Evolutionary conservation across 2,888 invertebrate species (phyloP).

Genomic region (Philereme transversata): DNA sequence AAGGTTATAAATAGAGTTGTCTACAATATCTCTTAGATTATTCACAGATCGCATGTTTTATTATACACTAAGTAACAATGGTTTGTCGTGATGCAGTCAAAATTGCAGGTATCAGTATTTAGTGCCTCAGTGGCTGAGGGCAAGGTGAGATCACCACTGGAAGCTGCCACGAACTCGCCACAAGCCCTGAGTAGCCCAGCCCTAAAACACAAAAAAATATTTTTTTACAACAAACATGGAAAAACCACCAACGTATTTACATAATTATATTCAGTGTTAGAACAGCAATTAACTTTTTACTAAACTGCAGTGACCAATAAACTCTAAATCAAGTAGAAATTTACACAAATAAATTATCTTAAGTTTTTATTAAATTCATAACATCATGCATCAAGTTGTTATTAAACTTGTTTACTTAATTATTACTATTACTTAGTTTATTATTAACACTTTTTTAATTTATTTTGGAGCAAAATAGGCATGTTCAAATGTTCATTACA

Average conservation of each 20-base stretch:
- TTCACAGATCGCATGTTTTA: slow-evolving; percentile 89
- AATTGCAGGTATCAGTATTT: slow-evolving; percentile 86
- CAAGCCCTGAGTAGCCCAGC: slow-evolving; percentile 88
- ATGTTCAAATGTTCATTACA: too few species aligned
- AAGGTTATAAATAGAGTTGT: slow-evolving; percentile 85
- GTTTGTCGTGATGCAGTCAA: slow-evolving; percentile 85
- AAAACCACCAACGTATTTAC: neutral
- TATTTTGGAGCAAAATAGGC: too few species aligned
- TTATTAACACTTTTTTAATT: too few species aligned
- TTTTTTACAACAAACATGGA: neutral
- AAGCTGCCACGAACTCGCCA: slow-evolving; percentile 83
- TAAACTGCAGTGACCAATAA: too few species aligned
- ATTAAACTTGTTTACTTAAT: too few species aligned
- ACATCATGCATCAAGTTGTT: too few species aligned
- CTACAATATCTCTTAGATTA: slow-evolving; percentile 84
- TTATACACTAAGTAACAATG: slow-evolving; percentile 86
- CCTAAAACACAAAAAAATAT: slow-evolving; percentile 63
- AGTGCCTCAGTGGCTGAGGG: slow-evolving; percentile 80
- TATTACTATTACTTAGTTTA: too few species aligned
- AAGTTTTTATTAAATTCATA: too few species aligned
- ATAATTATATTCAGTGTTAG: neutral
- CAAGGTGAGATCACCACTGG: slow-evolving; percentile 82
- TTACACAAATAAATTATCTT: too few species aligned
- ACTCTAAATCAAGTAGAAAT: too few species aligned
- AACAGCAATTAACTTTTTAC: too few species aligned